A percentile compares a stretch with the other conserved stretches of the same genome.
Evolutionary conservation across 2,797 vertebrate species (phyloP).

Genomic region (Poeciliopsis turneri): DNA sequence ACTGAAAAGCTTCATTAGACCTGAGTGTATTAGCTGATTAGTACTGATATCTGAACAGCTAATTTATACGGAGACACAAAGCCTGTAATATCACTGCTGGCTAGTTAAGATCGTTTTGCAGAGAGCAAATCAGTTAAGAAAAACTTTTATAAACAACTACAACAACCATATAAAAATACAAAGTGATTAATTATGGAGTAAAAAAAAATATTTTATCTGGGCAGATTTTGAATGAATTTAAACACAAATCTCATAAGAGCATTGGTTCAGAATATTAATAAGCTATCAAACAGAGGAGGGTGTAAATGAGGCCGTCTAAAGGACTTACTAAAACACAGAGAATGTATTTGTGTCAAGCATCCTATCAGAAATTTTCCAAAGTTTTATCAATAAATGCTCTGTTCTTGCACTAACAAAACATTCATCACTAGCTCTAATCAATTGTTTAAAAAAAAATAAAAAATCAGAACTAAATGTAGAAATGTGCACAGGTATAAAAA

Average conservation of each 20-base stretch:
- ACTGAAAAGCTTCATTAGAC: conserved; percentile 73
- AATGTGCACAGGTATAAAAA: conserved; percentile 34
- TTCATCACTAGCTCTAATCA: neutral
- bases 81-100: conserved; percentile 49
- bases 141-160: conserved; percentile 14
- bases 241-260: conserved; percentile 22
- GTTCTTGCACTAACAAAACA: neutral
- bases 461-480: conserved; percentile 47
- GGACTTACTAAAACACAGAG: neutral
- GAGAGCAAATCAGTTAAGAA: conserved; percentile 15
- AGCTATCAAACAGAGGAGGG: conserved; percentile 12
- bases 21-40: conserved; percentile 76
- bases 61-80: conserved; percentile 34
- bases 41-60: conserved; percentile 71
- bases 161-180: conserved; percentile 9
- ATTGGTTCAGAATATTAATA: conserved; percentile 30
- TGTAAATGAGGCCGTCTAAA: conserved; percentile 8
- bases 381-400: neutral
- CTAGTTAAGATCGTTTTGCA: conserved; percentile 44
- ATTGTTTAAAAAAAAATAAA: neutral
- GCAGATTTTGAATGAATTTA: conserved; percentile 11
- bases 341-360: neutral
- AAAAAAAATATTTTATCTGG: conserved; percentile 6
- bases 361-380: neutral
- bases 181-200: conserved; percentile 21